phyloP scores from a whole-genome alignment of 2,888 invertebrate species.

The Gnatocerus cornutus region DNA sequence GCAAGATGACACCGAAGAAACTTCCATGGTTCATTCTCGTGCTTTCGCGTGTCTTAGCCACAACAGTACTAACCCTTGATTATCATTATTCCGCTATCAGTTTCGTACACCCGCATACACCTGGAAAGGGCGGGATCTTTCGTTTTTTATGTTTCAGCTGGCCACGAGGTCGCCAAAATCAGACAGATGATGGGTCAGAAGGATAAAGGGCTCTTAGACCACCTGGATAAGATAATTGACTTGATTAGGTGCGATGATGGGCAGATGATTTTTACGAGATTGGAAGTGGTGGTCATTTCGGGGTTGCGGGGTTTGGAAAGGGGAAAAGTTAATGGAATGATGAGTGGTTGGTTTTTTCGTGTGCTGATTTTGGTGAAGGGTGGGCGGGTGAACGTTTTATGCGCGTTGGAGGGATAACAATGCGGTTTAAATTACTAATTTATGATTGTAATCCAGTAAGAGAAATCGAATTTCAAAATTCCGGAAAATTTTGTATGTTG shows the following conservation, averaged over 20 bases:
- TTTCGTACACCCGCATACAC: constrained; percentile 69
- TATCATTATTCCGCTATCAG: constrained; percentile 62
- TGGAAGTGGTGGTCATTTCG: too few species aligned
- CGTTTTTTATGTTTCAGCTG: constrained; percentile 47
- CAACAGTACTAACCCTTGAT: constrained; percentile 58
- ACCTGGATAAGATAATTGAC: constrained; percentile 44
- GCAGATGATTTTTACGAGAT: constrained; percentile 42
- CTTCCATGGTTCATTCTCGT: constrained; percentile 52
- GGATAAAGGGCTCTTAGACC: constrained; percentile 13
- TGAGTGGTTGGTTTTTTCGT: constrained; percentile 3
- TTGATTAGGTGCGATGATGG: constrained; percentile 44
- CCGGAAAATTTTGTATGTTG: too few species aligned
- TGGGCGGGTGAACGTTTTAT: neutral
- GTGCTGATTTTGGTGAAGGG: neutral
- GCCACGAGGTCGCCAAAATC: constrained; percentile 24
- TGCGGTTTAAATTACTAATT: too few species aligned
- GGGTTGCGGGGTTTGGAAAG: neutral
- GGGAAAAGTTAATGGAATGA: neutral
- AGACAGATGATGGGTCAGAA: constrained; percentile 33
- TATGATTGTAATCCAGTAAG: too few species aligned
- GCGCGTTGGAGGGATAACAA: too few species aligned
- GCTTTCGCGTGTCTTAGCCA: constrained; percentile 44
- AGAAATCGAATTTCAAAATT: too few species aligned
- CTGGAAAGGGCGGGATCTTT: constrained; percentile 68
- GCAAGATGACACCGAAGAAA: constrained; percentile 56